Evolutionary conservation across 2,797 vertebrate species (phyloP), one percentile per base, ranked within the genome.

Genomic region (Apodemus agrarius): DNA sequence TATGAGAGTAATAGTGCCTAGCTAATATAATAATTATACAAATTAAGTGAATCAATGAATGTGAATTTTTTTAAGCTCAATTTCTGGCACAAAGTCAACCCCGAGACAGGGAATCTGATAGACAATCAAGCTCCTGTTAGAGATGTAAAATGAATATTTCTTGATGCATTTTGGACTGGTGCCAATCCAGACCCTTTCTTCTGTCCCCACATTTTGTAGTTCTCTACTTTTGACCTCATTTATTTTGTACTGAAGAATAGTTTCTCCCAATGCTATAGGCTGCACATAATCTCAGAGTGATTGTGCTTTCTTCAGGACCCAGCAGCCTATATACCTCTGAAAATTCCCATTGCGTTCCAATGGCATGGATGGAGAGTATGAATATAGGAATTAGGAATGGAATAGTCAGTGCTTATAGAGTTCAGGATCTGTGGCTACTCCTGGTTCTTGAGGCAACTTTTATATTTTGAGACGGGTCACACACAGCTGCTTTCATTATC

Each of bases 21-120:
- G 19, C 31, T 92, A 83, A 83, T 79, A 59, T 89, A 89, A 59
- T 72, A 78, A 49, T 82, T 93, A n/a, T 54, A 89, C 54, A 75
- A 81, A 82, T 81, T 80, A 79, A 88, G 16, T 75, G 34, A 95
- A 76, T 89, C 63, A 43, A 63, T 86, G 26, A 75, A 40, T 21
- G 3, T 34, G 26, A 90, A 95, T 29, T 49, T 22, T 29, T 29
- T 43, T 65, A 82, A 54, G 54, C 46, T 40, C 34, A 3, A 29
- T 90, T 92, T 95, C 76, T 61, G 46, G 19, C 12, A 29, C 29
- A 79, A 79, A 86, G 1, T 86, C 34, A 79, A 13, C 5, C 10
- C 29, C 1, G 52, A 26, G 0, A 61, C 8, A 4, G 46, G 21
- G 34, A 65, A 14, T n/a, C 54, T 84, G 40, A 75, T 76, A 46